phyloP scores from a whole-genome alignment of 2,888 invertebrate species.

The Nemurella pictetii region DNA sequence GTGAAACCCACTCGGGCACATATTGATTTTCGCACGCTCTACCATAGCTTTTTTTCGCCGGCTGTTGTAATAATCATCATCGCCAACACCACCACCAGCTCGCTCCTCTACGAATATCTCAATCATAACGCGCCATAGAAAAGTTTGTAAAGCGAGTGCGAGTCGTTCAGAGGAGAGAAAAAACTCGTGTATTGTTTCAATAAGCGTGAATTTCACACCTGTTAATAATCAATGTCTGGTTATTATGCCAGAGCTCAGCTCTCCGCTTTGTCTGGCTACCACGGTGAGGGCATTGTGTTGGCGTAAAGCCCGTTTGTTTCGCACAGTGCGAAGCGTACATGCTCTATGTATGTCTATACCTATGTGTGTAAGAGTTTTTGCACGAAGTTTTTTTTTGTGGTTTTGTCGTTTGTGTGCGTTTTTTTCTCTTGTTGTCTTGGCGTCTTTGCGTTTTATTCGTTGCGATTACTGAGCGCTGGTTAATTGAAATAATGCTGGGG shows the following conservation, averaged over 20 bases:
- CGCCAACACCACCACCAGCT: neutral
- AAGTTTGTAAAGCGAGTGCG: slow-evolving; percentile 12
- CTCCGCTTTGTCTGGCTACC: neutral
- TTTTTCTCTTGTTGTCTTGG: neutral
- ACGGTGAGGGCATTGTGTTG: neutral
- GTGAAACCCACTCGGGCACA: neutral
- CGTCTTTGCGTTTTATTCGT: slow-evolving; percentile 6
- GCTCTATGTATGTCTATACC: neutral
- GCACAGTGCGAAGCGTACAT: neutral
- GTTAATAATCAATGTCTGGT: slow-evolving; percentile 17
- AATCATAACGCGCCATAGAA: neutral
- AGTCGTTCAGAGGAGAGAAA: slow-evolving; percentile 1
- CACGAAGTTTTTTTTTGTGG: neutral
- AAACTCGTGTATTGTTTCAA: slow-evolving; percentile 8
- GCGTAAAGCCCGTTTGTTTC: neutral
- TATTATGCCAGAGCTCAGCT: neutral
- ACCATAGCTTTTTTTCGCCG: too few species aligned
- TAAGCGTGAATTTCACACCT: slow-evolving; percentile 29
- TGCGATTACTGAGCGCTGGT: neutral
- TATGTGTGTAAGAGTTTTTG: neutral
- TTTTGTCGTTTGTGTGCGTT: slow-evolving; percentile 11
- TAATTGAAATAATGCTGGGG: too few species aligned
- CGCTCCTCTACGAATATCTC: neutral
- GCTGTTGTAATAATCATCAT: neutral
- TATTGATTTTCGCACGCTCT: neutral